A percentile compares a stretch with the other conserved stretches of the same genome.
These are phyloP conservation scores for Cathartes aura DNA, from an alignment of 2,113 vertebrate species.

Conservation along the genomic window DNA sequence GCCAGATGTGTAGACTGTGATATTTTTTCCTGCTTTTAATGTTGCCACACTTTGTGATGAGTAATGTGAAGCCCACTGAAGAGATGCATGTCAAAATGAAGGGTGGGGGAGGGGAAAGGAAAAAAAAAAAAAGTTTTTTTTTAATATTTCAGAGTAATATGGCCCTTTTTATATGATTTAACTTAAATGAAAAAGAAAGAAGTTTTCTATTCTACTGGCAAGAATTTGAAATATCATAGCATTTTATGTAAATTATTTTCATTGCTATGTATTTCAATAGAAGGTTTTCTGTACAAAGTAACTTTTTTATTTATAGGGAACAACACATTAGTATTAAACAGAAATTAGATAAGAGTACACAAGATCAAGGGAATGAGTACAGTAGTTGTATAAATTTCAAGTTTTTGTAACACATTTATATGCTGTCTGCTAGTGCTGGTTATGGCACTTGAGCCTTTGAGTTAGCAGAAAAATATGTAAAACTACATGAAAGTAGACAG, in stretches of 20 bases:
- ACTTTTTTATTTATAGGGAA: not conserved
- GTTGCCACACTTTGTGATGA: not conserved
- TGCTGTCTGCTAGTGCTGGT: not conserved
- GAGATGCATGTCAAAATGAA: not conserved
- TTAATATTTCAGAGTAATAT: not conserved
- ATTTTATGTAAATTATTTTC: not conserved
- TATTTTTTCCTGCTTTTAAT: not conserved
- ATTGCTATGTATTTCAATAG: not conserved
- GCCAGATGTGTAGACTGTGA: not conserved
- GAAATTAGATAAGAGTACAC: not conserved
- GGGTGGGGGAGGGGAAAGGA: rapidly evolving
- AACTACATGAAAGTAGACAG: not conserved
- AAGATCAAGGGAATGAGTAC: not conserved
- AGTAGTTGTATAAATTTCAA: not conserved
- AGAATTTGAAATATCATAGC: not conserved
- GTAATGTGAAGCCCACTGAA: not conserved
- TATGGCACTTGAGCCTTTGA: not conserved
- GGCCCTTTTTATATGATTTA: not conserved
- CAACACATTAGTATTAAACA: not conserved
- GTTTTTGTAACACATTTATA: not conserved
- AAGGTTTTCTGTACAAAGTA: not conserved
- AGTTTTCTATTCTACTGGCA: not conserved
- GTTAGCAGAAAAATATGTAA: not conserved
- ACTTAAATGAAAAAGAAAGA: not conserved
- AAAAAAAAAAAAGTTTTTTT: not conserved